Evolutionary conservation across 1,140 invertebrate genomes (phyloP).

Genomic region (Bombus affinis): DNA sequence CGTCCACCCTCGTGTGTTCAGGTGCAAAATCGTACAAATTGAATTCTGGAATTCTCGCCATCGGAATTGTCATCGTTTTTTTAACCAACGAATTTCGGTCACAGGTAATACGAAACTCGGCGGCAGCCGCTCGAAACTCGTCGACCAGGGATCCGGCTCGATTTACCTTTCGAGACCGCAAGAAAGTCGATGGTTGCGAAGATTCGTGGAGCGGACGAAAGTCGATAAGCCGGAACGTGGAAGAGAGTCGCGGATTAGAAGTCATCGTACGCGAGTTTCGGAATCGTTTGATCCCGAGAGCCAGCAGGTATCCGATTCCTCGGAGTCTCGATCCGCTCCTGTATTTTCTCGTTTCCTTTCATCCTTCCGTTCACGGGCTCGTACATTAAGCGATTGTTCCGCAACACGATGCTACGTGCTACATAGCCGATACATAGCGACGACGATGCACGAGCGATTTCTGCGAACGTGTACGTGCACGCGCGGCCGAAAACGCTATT

Average conservation of each 20-base stretch:
- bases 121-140: constrained; percentile 28
- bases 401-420: background rate
- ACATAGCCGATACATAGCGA: background rate
- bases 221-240: constrained; percentile 36
- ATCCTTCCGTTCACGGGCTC: background rate
- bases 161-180: constrained; percentile 58
- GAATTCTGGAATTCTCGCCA: constrained; percentile 28
- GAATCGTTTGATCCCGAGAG: constrained; percentile 4
- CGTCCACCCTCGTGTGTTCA: background rate
- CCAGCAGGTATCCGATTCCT: background rate
- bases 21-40: constrained; percentile 21
- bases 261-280: constrained; percentile 30
- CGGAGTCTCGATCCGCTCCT: background rate
- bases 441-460: constrained; percentile 31
- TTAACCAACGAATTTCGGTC: constrained; percentile 49
- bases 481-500: constrained; percentile 44
- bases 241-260: constrained; percentile 37
- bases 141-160: constrained; percentile 52
- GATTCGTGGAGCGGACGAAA: constrained; percentile 30
- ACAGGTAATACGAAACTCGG: constrained; percentile 48
- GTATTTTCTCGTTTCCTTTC: background rate
- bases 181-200: constrained; percentile 52
- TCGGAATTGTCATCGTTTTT: background rate
- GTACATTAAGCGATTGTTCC: constrained; percentile 9
- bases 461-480: constrained; percentile 28